Conservation (phyloP, 2,113 vertebrate species). For the Centropristis striata region DNA sequence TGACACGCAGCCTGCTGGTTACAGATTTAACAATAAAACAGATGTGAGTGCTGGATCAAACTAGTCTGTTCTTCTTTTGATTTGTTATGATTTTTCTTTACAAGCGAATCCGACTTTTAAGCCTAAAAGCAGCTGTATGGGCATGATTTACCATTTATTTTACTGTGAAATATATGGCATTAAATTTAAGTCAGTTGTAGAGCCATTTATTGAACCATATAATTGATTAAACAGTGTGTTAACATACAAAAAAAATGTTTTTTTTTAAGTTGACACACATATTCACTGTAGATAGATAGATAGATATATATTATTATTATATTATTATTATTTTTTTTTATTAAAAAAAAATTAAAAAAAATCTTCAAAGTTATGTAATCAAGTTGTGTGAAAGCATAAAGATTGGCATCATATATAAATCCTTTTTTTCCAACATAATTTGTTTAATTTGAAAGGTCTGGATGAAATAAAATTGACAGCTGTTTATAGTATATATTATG, state of each 20-base stretch:
- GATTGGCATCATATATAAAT: not conserved
- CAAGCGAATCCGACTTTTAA: not conserved
- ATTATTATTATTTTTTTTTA: no score
- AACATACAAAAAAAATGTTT: not conserved
- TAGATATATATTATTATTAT: no score
- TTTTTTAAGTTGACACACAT: no score
- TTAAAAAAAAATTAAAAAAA: no score
- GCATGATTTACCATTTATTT: not conserved
- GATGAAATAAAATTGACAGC: not conserved
- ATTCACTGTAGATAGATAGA: not conserved
- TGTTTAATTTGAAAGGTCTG: not conserved
- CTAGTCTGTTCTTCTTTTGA: not conserved
- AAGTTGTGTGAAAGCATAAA: not conserved
- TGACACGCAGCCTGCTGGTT: conserved; percentile 22
- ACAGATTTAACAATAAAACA: conserved; percentile 30
- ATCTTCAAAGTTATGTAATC: not conserved
- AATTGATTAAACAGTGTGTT: not conserved
- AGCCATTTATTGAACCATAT: not conserved
- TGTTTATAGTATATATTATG: no score
- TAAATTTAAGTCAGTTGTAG: not conserved
- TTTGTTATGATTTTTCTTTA: not conserved
- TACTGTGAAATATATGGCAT: not conserved
- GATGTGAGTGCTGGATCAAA: conserved; percentile 29
- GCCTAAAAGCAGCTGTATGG: not conserved
- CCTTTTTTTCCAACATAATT: no score